A percentile compares a stretch with the other conserved stretches of the same genome.
These are phyloP conservation scores for Drosophila funebris DNA, from an alignment of 1,140 invertebrate species.

Conservation along the genomic window DNA sequence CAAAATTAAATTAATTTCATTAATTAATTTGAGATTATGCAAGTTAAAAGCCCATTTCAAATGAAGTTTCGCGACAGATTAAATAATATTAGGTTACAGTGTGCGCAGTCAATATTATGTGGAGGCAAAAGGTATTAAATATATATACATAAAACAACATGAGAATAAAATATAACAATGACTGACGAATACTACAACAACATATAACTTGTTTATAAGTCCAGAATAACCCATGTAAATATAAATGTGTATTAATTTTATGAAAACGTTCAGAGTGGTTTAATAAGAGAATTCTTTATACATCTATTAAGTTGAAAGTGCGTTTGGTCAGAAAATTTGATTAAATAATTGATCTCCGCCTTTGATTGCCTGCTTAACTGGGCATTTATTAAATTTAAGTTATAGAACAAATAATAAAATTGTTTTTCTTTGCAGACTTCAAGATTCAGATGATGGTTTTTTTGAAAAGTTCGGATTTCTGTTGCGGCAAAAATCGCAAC, in stretches of 20 bases:
- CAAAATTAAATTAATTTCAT: background rate
- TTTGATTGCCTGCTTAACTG: no score
- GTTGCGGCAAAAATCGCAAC: constrained; percentile 87
- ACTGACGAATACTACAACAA: no score
- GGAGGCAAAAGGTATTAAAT: constrained; percentile 13
- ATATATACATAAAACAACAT: background rate
- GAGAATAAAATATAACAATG: background rate
- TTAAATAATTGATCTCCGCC: no score
- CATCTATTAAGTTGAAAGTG: no score
- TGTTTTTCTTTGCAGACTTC: constrained; percentile 85
- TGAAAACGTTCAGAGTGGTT: no score
- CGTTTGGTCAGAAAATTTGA: no score
- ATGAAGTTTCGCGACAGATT: constrained; percentile 32
- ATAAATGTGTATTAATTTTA: no score
- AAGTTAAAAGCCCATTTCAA: background rate
- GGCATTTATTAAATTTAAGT: background rate
- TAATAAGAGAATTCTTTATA: no score
- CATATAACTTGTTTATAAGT: no score
- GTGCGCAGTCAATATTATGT: constrained; percentile 17
- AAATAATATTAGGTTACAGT: constrained; percentile 25
- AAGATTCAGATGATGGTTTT: constrained; percentile 91
- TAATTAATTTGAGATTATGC: background rate
- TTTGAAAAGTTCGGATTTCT: constrained; percentile 91
- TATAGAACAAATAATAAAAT: background rate
- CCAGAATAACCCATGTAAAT: no score